A percentile compares a stretch with the other conserved stretches of the same genome.
Conservation (phyloP, 2,113 vertebrate genomes). For the Nycticebus coucang region DNA sequence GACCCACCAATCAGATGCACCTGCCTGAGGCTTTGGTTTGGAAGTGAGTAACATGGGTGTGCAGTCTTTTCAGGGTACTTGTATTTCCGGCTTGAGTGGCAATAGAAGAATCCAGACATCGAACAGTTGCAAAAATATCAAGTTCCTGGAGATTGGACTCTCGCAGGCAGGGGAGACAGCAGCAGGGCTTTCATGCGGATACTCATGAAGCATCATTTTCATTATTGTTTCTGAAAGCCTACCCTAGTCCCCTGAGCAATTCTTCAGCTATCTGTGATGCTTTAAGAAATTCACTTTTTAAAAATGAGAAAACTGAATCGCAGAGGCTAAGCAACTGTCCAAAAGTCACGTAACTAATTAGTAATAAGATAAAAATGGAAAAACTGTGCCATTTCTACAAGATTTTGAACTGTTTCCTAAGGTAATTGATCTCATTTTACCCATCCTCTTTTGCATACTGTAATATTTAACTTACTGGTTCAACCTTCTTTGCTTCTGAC, state of each 20-base stretch:
- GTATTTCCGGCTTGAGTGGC: neutral
- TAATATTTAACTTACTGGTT: neutral
- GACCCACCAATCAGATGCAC: neutral
- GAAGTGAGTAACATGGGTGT: neutral
- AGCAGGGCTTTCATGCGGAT: no score
- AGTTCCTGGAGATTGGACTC: neutral
- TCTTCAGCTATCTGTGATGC: neutral
- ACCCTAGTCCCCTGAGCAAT: neutral
- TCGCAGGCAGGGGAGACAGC: neutral
- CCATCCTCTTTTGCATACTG: neutral
- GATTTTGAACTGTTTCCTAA: neutral
- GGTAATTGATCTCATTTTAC: neutral
- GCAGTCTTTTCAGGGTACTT: neutral
- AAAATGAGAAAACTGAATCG: constrained; percentile 17
- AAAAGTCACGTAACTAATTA: neutral
- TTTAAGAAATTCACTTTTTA: constrained; percentile 27
- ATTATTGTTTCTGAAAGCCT: neutral
- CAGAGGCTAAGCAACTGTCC: neutral
- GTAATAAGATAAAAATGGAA: neutral
- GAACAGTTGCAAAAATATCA: neutral
- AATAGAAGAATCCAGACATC: neutral
- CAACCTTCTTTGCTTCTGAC: neutral
- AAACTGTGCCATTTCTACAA: neutral
- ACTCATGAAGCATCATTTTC: neutral
- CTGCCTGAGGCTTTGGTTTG: neutral